Base-by-base conservation (phyloP, 2,888 invertebrate species). In the Metalampra italica region DNA sequence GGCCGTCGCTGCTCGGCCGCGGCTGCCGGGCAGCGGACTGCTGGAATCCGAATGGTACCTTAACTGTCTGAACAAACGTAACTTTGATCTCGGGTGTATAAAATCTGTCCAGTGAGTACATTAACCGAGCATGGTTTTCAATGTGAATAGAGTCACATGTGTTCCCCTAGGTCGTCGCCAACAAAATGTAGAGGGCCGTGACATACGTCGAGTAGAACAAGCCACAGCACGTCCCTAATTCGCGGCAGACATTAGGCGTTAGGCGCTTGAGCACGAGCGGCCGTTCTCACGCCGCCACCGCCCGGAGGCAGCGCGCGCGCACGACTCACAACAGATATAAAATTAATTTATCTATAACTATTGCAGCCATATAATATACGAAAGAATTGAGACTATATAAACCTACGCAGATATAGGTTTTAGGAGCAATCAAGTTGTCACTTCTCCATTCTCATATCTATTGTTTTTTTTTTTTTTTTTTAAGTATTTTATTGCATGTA, bases 291-390 rank as follows among this genome's bases (percentile, higher is more conserved):
- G 87, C 72, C 75, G 77, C 67, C 66, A 66, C 68, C 75, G 87
- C 88, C 88, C 84, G 83, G 86, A 71, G 88, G 86, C 87, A 71
- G 58, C 66, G 64, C 71, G 72, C 68, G 76, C 74, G 75, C 88
- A 87, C 88, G 87, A 87, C 86, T 79, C 71, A 55, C 62, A 63
- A 66, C 73, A 81, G 78, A 86, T 87, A 87, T 80, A 78, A 82
- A 84, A 88, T 88, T 86, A 86, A 88, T 88, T 88, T 89, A 87
- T 88, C 87, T 88, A 85, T 78, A 80, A 79, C 72, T 79, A 71
- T 68, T 75, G 70, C 62, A 68, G 65, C 71, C 71, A 76, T 66
- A 57, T 54, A 22, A 22, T 57, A 15, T 42, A 9, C 36, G 32
- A 22, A 45, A 22, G 14, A 30, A 32, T 32, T 14, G n/a, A 39